Conservation (phyloP, 2,888 invertebrate species). For the Luperina testacea region DNA sequence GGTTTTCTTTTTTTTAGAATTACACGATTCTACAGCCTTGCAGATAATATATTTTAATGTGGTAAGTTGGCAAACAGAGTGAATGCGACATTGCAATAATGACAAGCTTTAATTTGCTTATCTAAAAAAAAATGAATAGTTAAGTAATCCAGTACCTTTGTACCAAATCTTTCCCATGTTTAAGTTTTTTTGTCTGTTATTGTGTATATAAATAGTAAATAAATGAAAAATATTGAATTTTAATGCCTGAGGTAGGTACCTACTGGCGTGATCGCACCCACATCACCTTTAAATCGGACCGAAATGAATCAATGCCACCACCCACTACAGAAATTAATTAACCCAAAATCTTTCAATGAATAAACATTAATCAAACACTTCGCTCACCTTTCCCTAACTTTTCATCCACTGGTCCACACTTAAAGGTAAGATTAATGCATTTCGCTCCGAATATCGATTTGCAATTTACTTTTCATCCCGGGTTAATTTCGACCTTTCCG, state of each 20-base stretch:
- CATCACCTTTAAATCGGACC: not conserved
- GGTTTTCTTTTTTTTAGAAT: not conserved
- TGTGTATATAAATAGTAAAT: not conserved
- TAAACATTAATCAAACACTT: conserved; percentile 39
- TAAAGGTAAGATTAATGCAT: conserved; percentile 56
- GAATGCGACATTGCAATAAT: not conserved
- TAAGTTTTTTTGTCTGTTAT: not conserved
- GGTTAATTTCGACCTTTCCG: conserved; percentile 38
- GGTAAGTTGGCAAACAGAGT: too few relatives aligned
- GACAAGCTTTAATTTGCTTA: too few relatives aligned
- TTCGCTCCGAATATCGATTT: conserved; percentile 46
- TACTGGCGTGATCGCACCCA: not conserved
- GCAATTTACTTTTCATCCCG: conserved; percentile 55
- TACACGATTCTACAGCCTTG: not conserved
- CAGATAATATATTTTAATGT: not conserved
- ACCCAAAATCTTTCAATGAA: conserved; percentile 3
- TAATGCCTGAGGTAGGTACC: not conserved
- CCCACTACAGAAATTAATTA: conserved; percentile 15
- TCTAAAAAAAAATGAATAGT: too few relatives aligned
- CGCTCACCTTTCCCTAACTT: conserved; percentile 9
- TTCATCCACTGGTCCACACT: conserved; percentile 19
- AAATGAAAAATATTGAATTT: not conserved
- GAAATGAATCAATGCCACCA: not conserved
- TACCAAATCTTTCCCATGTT: not conserved
- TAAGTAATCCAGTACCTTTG: not conserved